Conservation (phyloP, 1,140 invertebrate genomes). For the Penaeus vannamei region DNA sequence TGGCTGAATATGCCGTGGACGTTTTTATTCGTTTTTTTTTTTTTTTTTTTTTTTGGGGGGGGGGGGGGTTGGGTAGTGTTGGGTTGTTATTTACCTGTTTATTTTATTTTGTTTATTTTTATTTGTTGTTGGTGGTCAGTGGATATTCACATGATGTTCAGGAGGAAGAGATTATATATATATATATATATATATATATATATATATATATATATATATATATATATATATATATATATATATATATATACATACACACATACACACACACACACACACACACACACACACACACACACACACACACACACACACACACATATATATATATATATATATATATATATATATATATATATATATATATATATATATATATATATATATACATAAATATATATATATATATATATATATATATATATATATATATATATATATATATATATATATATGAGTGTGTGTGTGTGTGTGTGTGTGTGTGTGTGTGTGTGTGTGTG, state of each 20-base stretch:
- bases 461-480: too few species aligned
- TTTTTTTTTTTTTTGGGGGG: too few species aligned
- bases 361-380: constrained; percentile 17
- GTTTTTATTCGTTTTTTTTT: too few species aligned
- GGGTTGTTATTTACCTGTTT: too few species aligned
- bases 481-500: too few species aligned
- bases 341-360: not conserved
- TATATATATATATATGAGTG: not conserved
- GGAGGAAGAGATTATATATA: too few species aligned
- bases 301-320: not conserved
- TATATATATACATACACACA: not conserved
- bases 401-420: constrained; percentile 27
- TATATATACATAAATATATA: constrained; percentile 19
- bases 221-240: not conserved
- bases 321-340: constrained; percentile 24
- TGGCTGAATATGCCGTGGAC: too few species aligned
- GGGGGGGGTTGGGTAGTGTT: too few species aligned
- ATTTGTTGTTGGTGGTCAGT: too few species aligned
- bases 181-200: constrained; percentile 33
- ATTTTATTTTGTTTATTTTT: too few species aligned
- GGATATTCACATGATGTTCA: too few species aligned
- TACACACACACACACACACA: constrained; percentile 12
- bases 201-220: not conserved
- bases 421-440: constrained; percentile 35
- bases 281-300: too few species aligned